Percentiles rank a stretch among this genome's conserved stretches.
phyloP scores from a whole-genome alignment of 2,113 vertebrate genomes.

The Calyptommatus sinebrachiatus region DNA sequence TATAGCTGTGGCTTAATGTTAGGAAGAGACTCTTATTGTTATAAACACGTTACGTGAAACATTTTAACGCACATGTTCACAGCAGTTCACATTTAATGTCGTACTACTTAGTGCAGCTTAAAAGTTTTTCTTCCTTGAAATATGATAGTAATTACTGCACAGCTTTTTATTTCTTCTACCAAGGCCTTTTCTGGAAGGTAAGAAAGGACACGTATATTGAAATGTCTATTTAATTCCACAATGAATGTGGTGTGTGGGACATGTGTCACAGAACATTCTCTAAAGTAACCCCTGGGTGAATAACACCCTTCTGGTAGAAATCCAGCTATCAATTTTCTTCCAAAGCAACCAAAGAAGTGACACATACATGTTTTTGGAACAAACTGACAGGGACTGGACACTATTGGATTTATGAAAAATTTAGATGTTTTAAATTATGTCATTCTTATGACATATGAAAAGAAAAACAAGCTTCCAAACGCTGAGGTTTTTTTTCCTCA shows the following conservation, averaged over 20 bases:
- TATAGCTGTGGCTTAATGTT: background rate
- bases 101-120: background rate
- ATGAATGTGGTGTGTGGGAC: background rate
- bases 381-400: too few relatives aligned
- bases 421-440: too few relatives aligned
- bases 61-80: slow-evolving; percentile 16
- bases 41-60: background rate
- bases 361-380: too few relatives aligned
- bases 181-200: background rate
- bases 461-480: too few relatives aligned
- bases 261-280: background rate
- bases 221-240: background rate
- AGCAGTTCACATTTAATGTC: background rate
- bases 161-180: background rate
- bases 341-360: too few relatives aligned
- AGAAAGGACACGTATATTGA: background rate
- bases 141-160: background rate
- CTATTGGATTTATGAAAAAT: too few relatives aligned
- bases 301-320: too few relatives aligned
- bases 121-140: background rate
- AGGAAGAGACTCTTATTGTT: background rate
- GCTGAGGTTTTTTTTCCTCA: too few relatives aligned
- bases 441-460: too few relatives aligned
- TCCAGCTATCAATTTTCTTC: too few relatives aligned
- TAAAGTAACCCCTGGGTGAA: too few relatives aligned